These are phyloP conservation scores for Elephas maximus DNA, from an alignment of 2,113 vertebrate genomes.

Conservation along the genomic window DNA sequence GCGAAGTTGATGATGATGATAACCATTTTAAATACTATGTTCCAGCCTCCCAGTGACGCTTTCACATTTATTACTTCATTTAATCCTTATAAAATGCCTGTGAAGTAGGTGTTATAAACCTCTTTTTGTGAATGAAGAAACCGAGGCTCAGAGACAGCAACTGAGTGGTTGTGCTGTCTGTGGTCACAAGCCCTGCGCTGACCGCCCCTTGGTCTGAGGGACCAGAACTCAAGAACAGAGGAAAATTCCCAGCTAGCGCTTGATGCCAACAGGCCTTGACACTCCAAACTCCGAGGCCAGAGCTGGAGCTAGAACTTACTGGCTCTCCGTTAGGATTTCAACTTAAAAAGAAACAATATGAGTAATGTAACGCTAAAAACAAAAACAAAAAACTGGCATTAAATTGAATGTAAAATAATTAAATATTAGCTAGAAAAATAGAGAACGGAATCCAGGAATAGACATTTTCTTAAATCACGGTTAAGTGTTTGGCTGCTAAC, in stretches of 20 bases:
- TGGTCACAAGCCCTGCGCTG: background rate
- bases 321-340: background rate
- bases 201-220: background rate
- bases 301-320: background rate
- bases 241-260: background rate
- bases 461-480: background rate
- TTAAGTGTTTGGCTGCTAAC: no score
- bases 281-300: background rate
- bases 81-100: background rate
- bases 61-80: background rate
- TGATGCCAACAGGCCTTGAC: background rate
- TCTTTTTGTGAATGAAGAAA: constrained; percentile 32
- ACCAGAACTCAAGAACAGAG: background rate
- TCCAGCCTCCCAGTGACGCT: background rate
- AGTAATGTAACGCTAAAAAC: background rate
- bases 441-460: background rate
- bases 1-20: background rate
- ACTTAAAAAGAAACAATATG: constrained; percentile 7
- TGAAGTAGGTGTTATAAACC: background rate
- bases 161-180: background rate
- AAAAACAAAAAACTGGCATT: background rate
- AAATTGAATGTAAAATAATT: constrained; percentile 41
- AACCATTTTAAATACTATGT: background rate
- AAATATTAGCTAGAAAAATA: background rate
- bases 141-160: background rate